A percentile compares a stretch with the other conserved stretches of the same genome.
phyloP scores from a whole-genome alignment of 2,113 vertebrate species.

The Vidua chalybeata region DNA sequence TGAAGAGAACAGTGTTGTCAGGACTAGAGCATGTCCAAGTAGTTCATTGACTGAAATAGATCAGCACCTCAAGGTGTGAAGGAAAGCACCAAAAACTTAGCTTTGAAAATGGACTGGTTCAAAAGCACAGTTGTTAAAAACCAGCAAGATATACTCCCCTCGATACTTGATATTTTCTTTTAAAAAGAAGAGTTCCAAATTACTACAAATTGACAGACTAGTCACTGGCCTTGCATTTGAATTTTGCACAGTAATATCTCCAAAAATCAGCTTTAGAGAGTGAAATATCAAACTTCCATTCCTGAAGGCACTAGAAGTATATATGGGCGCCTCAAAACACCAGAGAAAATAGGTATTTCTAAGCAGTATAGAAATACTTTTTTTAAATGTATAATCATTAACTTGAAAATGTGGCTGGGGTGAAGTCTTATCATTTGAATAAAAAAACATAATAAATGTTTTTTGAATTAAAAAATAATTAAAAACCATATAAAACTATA shows the following conservation, averaged over 20 bases:
- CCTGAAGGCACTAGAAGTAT: not conserved
- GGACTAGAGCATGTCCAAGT: not conserved
- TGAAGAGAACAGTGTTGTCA: not conserved
- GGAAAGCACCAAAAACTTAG: not conserved
- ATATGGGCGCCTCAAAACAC: not conserved
- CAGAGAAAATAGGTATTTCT: not conserved
- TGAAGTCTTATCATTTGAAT: not conserved
- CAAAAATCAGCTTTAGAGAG: not conserved
- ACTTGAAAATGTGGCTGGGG: not conserved
- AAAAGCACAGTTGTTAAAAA: not conserved
- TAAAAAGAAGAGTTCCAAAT: not conserved
- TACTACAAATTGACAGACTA: not conserved
- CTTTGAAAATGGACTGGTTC: not conserved
- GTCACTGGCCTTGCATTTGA: not conserved
- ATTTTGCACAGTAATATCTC: not conserved
- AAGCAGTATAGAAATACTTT: not conserved
- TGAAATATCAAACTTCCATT: not conserved
- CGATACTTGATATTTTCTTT: not conserved
- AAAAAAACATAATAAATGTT: not conserved
- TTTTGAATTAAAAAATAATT: not conserved
- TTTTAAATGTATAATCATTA: not conserved
- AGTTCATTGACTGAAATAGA: not conserved
- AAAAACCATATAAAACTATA: too few species aligned
- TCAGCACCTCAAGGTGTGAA: not conserved
- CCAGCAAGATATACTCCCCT: not conserved